A percentile compares a stretch with the other conserved stretches of the same genome.
phyloP scores from a whole-genome alignment of 2,113 vertebrate genomes.

The Himantopus leucocephalus region DNA sequence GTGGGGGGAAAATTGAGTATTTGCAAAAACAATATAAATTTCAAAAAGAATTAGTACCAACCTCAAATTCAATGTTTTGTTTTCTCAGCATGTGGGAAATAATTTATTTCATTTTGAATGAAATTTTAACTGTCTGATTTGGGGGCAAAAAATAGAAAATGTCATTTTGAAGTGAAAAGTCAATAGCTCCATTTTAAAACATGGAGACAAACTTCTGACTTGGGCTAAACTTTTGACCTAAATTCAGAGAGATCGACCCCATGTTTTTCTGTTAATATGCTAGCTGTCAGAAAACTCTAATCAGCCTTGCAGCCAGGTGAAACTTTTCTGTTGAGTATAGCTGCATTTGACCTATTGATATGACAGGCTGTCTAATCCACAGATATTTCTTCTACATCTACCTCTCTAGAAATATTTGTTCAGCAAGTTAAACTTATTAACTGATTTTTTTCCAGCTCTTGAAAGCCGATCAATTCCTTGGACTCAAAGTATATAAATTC shows the following conservation, averaged over 20 bases:
- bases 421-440: conserved; percentile 41
- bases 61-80: not conserved
- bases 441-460: not conserved
- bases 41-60: not conserved
- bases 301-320: not conserved
- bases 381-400: conserved; percentile 9
- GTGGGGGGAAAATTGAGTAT: fast-evolving
- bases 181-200: not conserved
- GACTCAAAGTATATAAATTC: not conserved
- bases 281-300: not conserved
- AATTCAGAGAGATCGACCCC: not conserved
- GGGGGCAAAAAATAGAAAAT: not conserved
- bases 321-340: not conserved
- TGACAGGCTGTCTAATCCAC: conserved; percentile 6
- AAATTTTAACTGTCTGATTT: not conserved
- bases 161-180: not conserved
- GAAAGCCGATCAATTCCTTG: conserved; percentile 5
- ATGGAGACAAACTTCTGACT: not conserved
- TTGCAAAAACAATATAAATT: not conserved
- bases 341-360: conserved; percentile 15
- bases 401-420: conserved; percentile 35
- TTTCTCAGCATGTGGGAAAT: not conserved
- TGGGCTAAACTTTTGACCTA: not conserved
- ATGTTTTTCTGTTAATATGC: not conserved
- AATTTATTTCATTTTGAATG: not conserved